Conservation (phyloP, 2,113 vertebrate species). For the Chiloscyllium plagiosum region DNA sequence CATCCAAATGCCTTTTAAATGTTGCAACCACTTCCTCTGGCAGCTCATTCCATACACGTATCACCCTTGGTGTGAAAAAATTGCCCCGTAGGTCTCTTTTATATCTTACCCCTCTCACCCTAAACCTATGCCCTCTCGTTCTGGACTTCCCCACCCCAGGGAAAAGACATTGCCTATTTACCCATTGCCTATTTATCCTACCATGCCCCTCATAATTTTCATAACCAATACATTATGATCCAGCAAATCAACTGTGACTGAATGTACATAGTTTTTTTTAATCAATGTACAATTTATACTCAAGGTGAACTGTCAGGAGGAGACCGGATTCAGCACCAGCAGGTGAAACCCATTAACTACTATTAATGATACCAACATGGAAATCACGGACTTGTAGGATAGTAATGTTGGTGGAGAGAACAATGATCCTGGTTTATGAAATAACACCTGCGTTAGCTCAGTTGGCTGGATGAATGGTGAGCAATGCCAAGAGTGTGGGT, state of each 20-base stretch:
- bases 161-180: no score
- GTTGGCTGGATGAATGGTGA: no score
- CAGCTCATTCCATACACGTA: no score
- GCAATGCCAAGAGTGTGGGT: no score
- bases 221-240: background rate
- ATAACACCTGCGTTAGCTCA: background rate
- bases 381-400: background rate
- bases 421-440: background rate
- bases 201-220: background rate
- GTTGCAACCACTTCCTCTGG: no score
- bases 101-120: no score
- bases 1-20: no score
- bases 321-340: background rate
- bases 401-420: background rate
- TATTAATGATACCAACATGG: background rate
- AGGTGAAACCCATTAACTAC: background rate
- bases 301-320: background rate
- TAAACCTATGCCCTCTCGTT: no score
- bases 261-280: background rate
- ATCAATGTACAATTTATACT: background rate
- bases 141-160: no score
- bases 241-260: background rate
- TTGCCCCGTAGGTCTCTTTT: no score
- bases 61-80: no score
- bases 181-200: no score